Evolutionary conservation across 2,888 invertebrate genomes (phyloP).

Genomic region (Cotesia congregata): DNA sequence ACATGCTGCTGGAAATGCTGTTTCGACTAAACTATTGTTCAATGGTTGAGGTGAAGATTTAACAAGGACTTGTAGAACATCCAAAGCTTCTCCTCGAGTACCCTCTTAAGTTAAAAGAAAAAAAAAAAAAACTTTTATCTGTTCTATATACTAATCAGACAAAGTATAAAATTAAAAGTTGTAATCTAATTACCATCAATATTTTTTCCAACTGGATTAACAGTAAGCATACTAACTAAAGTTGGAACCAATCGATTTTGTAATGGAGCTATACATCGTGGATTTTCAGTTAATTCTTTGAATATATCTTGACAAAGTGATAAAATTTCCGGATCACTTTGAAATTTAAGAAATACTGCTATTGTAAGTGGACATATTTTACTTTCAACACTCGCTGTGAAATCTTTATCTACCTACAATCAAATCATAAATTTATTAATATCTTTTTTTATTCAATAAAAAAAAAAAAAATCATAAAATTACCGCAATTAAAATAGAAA

Average conservation of each 20-base stretch:
- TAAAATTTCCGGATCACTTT: constrained; percentile 76
- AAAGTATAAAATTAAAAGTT: background rate
- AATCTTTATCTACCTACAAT: constrained; percentile 74
- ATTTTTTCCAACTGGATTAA: constrained; percentile 58
- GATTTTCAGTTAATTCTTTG: constrained; percentile 75
- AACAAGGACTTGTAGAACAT: constrained; percentile 77
- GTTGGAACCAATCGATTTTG: constrained; percentile 79
- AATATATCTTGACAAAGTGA: constrained; percentile 77
- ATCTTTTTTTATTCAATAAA: background rate
- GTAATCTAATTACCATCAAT: constrained; percentile 56
- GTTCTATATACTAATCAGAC: background rate
- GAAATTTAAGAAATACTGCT: constrained; percentile 78
- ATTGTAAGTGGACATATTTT: constrained; percentile 78
- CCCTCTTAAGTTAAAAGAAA: constrained; percentile 58
- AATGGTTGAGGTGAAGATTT: constrained; percentile 76
- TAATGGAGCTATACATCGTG: constrained; percentile 73
- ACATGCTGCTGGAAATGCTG: constrained; percentile 78
- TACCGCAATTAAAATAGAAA: constrained; percentile 62
- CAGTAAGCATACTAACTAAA: constrained; percentile 74
- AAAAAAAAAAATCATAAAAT: constrained; percentile 37
- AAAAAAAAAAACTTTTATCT: background rate
- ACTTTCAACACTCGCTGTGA: constrained; percentile 75
- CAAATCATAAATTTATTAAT: background rate
- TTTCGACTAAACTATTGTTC: constrained; percentile 74
- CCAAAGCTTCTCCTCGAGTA: constrained; percentile 74